These are phyloP conservation scores for Rhamnusium bicolor DNA, from an alignment of 2,888 invertebrate species.

Conservation along the genomic window DNA sequence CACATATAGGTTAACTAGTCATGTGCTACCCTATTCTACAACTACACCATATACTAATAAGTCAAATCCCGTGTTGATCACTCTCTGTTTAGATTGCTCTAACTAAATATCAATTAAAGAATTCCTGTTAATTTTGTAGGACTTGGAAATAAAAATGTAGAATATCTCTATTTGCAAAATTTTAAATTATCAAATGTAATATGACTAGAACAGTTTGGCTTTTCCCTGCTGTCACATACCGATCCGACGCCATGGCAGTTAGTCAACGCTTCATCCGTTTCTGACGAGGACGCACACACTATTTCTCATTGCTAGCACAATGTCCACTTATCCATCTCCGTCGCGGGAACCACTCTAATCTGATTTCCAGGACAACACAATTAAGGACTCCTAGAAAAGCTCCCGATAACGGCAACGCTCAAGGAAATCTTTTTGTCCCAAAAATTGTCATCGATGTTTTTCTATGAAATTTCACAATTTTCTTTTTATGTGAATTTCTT, in stretches of 20 bases:
- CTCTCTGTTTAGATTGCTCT: too few species aligned
- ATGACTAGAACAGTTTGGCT: not conserved
- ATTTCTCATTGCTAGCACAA: slow-evolving; percentile 38
- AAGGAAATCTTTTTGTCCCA: not conserved
- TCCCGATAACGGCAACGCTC: slow-evolving; percentile 25
- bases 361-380: slow-evolving; percentile 48
- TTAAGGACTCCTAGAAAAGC: slow-evolving; percentile 36
- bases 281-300: slow-evolving; percentile 19
- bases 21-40: too few species aligned
- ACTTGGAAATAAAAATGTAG: too few species aligned
- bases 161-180: too few species aligned
- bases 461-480: too few species aligned
- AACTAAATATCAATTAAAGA: too few species aligned
- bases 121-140: too few species aligned
- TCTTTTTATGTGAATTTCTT: too few species aligned
- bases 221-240: not conserved
- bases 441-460: not conserved
- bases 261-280: not conserved
- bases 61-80: too few species aligned
- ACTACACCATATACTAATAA: too few species aligned
- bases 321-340: slow-evolving; percentile 51
- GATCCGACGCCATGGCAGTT: not conserved
- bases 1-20: too few species aligned
- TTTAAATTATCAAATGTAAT: not conserved
- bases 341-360: slow-evolving; percentile 45